Conservation (phyloP, 2,113 vertebrate genomes). For the Callopanchax toddi region DNA sequence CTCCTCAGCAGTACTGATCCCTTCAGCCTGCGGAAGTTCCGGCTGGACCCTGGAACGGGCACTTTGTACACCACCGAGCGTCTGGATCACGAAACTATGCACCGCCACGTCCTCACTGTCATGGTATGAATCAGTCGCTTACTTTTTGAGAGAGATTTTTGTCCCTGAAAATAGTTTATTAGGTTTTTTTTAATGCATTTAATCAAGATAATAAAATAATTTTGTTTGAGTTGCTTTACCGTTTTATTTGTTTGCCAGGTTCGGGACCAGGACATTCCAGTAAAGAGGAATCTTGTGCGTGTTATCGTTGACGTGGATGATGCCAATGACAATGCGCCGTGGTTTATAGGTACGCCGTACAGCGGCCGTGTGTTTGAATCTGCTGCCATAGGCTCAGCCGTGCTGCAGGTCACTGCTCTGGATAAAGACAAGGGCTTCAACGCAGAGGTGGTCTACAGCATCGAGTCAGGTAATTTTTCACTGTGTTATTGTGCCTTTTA, state of each 20-base stretch:
- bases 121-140: conserved; percentile 82
- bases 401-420: conserved; percentile 91
- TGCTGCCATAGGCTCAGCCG: conserved; percentile 87
- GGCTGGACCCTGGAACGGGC: conserved; percentile 91
- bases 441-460: conserved; percentile 90
- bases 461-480: conserved; percentile 89
- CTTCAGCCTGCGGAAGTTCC: conserved; percentile 91
- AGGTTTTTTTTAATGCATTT: conserved; percentile 19
- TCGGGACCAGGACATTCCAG: conserved; percentile 96
- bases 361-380: conserved; percentile 91
- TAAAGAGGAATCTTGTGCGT: conserved; percentile 93
- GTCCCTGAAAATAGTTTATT: neutral
- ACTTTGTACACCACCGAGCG: conserved; percentile 86
- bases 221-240: neutral
- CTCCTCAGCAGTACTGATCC: conserved; percentile 94
- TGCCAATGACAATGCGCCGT: conserved; percentile 92
- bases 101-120: conserved; percentile 89
- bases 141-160: neutral
- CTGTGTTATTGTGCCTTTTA: neutral
- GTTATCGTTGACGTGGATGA: conserved; percentile 89
- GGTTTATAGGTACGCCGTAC: conserved; percentile 91
- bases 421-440: conserved; percentile 96
- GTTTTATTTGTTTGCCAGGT: conserved; percentile 79
- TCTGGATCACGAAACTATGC: conserved; percentile 92
- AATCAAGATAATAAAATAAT: too few relatives aligned